Percentiles rank a stretch among this genome's conserved stretches.
These are phyloP conservation scores for Cheilosia urbana DNA, from an alignment of 2,888 invertebrate species.

Conservation along the genomic window DNA sequence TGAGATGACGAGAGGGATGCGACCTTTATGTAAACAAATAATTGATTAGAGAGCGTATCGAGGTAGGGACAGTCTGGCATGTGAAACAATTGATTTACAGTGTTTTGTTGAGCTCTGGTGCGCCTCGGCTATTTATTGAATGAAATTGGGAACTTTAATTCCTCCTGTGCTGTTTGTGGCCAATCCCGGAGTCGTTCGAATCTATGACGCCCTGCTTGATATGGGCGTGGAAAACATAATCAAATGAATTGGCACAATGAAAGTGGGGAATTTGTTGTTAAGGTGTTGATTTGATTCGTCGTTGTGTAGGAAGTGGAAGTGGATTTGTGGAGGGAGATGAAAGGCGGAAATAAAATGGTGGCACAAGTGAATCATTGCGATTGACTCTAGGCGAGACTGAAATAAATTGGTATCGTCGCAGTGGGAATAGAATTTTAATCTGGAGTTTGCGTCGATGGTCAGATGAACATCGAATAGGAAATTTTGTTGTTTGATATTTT, in stretches of 20 bases:
- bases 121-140: slow-evolving; percentile 59
- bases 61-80: slow-evolving; percentile 49
- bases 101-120: slow-evolving; percentile 29
- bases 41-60: slow-evolving; percentile 64
- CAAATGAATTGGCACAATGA: slow-evolving; percentile 73
- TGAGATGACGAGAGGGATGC: slow-evolving; percentile 62
- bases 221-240: slow-evolving; percentile 75
- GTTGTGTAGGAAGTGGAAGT: slow-evolving; percentile 49
- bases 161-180: slow-evolving; percentile 65
- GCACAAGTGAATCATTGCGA: slow-evolving; percentile 29
- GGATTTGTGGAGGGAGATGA: slow-evolving; percentile 50
- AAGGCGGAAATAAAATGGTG: slow-evolving; percentile 71
- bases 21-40: slow-evolving; percentile 75
- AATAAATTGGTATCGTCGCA: neutral
- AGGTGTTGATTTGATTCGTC: slow-evolving; percentile 72
- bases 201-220: slow-evolving; percentile 71
- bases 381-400: neutral
- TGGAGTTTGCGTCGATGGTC: too few species aligned
- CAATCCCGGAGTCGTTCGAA: slow-evolving; percentile 68
- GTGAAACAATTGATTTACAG: slow-evolving; percentile 71
- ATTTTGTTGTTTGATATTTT: too few species aligned
- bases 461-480: too few species aligned
- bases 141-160: slow-evolving; percentile 72
- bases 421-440: too few species aligned
- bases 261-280: slow-evolving; percentile 73